phyloP scores from a whole-genome alignment of 23 tunicate genomes.

The Clavelina lepadiformis region DNA sequence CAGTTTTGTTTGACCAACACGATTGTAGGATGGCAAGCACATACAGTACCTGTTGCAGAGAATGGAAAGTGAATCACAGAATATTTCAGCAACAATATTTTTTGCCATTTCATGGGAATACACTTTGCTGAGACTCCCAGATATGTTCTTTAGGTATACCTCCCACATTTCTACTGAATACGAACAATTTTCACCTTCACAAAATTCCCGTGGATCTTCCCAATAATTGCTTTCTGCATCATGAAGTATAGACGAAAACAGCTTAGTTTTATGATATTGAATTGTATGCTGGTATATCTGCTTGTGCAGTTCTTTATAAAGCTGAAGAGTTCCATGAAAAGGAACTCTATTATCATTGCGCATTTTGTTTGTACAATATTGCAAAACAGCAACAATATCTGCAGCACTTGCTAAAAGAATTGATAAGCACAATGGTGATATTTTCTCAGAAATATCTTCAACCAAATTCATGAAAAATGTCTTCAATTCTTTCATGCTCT shows the following conservation, averaged over 20 bases:
- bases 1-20: constrained; percentile 29
- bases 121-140: not conserved
- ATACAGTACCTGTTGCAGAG: constrained; percentile 39
- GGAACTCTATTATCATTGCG: constrained; percentile 30
- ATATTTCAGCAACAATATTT: constrained; percentile 28
- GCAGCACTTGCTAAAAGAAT: constrained; percentile 19
- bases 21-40: constrained; percentile 49
- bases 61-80: constrained; percentile 31
- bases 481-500: constrained; percentile 37
- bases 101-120: not conserved
- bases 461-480: constrained; percentile 30
- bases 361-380: constrained; percentile 36
- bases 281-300: constrained; percentile 19
- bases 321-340: constrained; percentile 49
- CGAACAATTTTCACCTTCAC: constrained; percentile 56
- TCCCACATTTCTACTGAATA: constrained; percentile 64
- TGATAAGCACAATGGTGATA: constrained; percentile 7
- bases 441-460: constrained; percentile 58
- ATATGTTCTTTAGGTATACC: constrained; percentile 9
- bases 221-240: constrained; percentile 78
- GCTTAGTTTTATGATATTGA: constrained; percentile 40
- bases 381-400: constrained; percentile 40
- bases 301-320: constrained; percentile 27
- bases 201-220: constrained; percentile 57
- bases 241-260: constrained; percentile 34